Evolutionary conservation across 2,888 invertebrate genomes (phyloP).

Genomic region (Lottia gigantea): DNA sequence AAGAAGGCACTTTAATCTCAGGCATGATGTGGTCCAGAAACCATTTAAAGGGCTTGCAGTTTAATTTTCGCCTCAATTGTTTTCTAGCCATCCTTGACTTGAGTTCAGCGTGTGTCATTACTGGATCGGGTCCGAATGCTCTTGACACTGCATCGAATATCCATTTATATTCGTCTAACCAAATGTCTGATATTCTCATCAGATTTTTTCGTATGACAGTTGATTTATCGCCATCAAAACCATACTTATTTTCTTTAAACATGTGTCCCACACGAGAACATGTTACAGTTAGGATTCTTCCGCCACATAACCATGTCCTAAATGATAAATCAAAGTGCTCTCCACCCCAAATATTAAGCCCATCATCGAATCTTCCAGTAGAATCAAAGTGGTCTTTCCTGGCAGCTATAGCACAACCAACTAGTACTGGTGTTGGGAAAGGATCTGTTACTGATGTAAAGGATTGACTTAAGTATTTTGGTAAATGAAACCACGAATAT

Average conservation of each 20-base stretch:
- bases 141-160: constrained; percentile 16
- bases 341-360: constrained; percentile 99
- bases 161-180: constrained; percentile 29
- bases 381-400: constrained; percentile 91
- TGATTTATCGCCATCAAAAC: constrained; percentile 5
- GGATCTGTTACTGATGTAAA: constrained; percentile 20
- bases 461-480: constrained; percentile 16
- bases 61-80: constrained; percentile 81
- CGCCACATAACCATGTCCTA: constrained; percentile 71
- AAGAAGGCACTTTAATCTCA: constrained; percentile 71
- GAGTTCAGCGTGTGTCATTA: constrained; percentile 31
- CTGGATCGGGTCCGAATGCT: constrained; percentile 14
- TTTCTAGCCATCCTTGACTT: constrained; percentile 70
- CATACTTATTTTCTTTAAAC: constrained; percentile 31
- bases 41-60: constrained; percentile 96
- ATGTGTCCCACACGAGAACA: constrained; percentile 43
- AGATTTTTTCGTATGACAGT: constrained; percentile 21
- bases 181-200: constrained; percentile 26
- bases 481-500: constrained; percentile 24
- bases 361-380: constrained; percentile 95
- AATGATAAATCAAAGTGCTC: constrained; percentile 97
- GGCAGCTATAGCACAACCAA: constrained; percentile 96
- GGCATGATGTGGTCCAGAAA: constrained; percentile 95
- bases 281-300: constrained; percentile 34
- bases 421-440: constrained; percentile 25